These are phyloP conservation scores for Pomatostomus ruficeps DNA, from an alignment of 2,113 vertebrate species.

Conservation along the genomic window DNA sequence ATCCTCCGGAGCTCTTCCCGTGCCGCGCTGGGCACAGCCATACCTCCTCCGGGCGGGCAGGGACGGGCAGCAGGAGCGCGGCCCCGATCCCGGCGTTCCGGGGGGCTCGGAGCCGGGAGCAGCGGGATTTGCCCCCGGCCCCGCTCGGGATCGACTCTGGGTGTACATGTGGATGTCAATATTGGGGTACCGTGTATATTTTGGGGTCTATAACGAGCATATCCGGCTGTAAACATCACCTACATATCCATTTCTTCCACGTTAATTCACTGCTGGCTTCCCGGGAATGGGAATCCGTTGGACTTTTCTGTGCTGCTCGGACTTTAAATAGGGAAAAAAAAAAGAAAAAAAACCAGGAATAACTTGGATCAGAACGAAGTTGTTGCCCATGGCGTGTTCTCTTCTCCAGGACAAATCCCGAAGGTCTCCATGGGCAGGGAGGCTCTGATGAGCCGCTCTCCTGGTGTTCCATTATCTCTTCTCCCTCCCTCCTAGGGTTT, in stretches of 20 bases:
- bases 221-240: neutral
- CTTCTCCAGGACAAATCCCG: fast-evolving
- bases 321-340: neutral
- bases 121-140: neutral
- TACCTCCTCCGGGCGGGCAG: neutral
- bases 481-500: neutral
- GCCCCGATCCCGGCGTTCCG: neutral
- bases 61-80: neutral
- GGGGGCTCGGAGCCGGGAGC: neutral
- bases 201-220: neutral
- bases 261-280: neutral
- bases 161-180: slow-evolving; percentile 12
- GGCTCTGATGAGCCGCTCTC: neutral
- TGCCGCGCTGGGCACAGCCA: neutral
- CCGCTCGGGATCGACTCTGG: neutral
- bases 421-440: neutral
- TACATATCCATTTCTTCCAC: neutral
- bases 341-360: fast-evolving
- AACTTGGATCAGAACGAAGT: neutral
- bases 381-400: neutral
- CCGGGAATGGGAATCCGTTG: neutral
- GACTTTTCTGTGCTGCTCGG: neutral
- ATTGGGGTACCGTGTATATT: slow-evolving; percentile 23
- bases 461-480: neutral
- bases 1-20: neutral